Percentiles rank a stretch among this genome's conserved stretches.
Evolutionary conservation across 2,797 vertebrate species (phyloP).

Genomic region (Hozukius guyotensis): DNA sequence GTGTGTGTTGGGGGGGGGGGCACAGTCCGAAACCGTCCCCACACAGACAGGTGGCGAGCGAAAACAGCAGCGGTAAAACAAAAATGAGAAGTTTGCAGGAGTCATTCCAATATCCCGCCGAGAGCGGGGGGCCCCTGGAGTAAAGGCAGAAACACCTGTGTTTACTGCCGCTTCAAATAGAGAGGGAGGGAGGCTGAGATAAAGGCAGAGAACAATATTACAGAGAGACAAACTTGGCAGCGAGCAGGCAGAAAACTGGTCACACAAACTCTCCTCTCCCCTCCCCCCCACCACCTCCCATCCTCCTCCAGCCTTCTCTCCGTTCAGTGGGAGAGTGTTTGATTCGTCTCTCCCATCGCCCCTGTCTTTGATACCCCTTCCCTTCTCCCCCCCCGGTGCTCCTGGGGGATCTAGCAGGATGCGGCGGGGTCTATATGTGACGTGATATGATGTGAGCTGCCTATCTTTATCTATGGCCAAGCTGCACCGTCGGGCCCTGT

Average conservation of each 20-base stretch:
- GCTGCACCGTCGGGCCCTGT: neutral
- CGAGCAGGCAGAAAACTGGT: slow-evolving; percentile 26
- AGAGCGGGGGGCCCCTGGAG: slow-evolving; percentile 25
- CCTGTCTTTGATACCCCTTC: slow-evolving; percentile 49
- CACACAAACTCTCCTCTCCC: slow-evolving; percentile 7
- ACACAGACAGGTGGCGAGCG: slow-evolving; percentile 49
- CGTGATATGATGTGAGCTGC: slow-evolving; percentile 35
- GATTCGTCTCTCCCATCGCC: slow-evolving; percentile 18
- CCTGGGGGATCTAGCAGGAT: slow-evolving; percentile 23
- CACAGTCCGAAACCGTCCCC: neutral
- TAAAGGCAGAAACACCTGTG: slow-evolving; percentile 56
- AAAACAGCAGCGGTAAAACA: slow-evolving; percentile 39
- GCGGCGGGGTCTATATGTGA: neutral
- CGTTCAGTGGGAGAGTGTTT: slow-evolving; percentile 22
- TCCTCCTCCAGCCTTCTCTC: neutral
- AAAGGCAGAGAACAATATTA: slow-evolving; percentile 13
- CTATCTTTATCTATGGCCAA: slow-evolving; percentile 29
- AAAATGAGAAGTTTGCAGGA: slow-evolving; percentile 38
- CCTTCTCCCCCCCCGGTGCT: neutral
- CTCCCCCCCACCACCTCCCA: no score
- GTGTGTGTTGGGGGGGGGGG: neutral
- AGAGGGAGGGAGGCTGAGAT: slow-evolving; percentile 8
- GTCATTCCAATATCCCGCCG: slow-evolving; percentile 19
- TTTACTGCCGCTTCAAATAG: slow-evolving; percentile 57
- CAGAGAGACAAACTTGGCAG: slow-evolving; percentile 48